Evolutionary conservation across 2,888 invertebrate species (phyloP).

Genomic region (Xestia xanthographa): DNA sequence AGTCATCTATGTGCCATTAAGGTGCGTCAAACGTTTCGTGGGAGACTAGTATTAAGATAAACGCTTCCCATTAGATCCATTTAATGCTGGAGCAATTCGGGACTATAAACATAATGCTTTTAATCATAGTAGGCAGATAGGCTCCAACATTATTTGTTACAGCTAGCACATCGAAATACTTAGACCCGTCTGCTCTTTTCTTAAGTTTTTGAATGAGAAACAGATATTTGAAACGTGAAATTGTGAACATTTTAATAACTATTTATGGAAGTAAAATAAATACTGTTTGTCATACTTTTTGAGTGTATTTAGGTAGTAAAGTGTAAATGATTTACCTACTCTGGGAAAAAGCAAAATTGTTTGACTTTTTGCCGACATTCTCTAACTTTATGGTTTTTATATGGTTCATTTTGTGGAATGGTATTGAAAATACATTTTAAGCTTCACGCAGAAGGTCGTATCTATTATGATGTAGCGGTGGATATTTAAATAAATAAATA

Average conservation of each 20-base stretch:
- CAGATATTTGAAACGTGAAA: background rate
- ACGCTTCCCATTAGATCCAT: slow-evolving; percentile 87
- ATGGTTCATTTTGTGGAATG: no score
- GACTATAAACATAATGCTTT: slow-evolving; percentile 88
- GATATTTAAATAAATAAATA: background rate
- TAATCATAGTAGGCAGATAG: slow-evolving; percentile 82
- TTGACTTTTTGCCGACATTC: background rate
- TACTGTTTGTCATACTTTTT: background rate
- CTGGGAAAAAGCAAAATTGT: background rate
- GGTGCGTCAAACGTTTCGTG: slow-evolving; percentile 87
- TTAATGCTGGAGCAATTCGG: slow-evolving; percentile 86
- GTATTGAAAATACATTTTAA: background rate
- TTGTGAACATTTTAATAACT: background rate
- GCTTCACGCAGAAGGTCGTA: background rate
- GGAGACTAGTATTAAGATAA: slow-evolving; percentile 87
- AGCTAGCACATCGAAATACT: slow-evolving; percentile 69
- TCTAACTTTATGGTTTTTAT: background rate
- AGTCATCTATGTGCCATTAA: slow-evolving; percentile 72
- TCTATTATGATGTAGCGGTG: background rate
- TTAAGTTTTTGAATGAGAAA: background rate
- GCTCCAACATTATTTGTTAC: slow-evolving; percentile 75
- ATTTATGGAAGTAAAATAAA: background rate
- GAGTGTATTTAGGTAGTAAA: background rate
- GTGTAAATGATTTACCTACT: background rate
- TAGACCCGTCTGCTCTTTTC: slow-evolving; percentile 42